Percentiles rank a stretch among this genome's conserved stretches.
Conservation (phyloP, 2,797 vertebrate genomes). For the Anabacerthia variegaticeps region DNA sequence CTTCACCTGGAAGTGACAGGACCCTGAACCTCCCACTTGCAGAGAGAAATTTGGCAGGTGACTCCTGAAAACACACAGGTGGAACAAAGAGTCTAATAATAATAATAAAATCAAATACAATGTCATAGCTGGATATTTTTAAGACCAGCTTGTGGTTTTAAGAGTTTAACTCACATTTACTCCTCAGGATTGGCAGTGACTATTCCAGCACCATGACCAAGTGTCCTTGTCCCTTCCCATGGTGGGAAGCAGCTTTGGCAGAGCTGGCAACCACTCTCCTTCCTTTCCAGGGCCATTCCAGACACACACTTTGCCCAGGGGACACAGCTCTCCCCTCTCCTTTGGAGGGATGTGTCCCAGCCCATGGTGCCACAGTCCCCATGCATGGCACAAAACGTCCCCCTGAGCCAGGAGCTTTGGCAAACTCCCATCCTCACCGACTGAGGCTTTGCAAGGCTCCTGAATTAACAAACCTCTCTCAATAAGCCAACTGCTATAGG, state of each 20-base stretch:
- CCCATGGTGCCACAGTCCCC: accelerated
- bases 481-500: background rate
- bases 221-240: background rate
- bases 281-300: background rate
- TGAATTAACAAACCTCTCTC: background rate
- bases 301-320: background rate
- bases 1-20: background rate
- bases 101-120: background rate
- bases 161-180: background rate
- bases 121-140: background rate
- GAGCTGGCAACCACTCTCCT: background rate
- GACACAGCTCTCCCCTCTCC: background rate
- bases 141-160: background rate
- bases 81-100: too few relatives aligned
- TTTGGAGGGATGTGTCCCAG: background rate
- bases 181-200: background rate
- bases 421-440: background rate
- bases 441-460: background rate
- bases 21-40: background rate
- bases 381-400: accelerated
- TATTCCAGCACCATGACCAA: background rate
- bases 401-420: background rate
- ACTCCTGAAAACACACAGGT: background rate
- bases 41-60: background rate
- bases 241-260: background rate